These are phyloP conservation scores for Salmo trutta DNA, from an alignment of 2,797 vertebrate species.

Conservation along the genomic window DNA sequence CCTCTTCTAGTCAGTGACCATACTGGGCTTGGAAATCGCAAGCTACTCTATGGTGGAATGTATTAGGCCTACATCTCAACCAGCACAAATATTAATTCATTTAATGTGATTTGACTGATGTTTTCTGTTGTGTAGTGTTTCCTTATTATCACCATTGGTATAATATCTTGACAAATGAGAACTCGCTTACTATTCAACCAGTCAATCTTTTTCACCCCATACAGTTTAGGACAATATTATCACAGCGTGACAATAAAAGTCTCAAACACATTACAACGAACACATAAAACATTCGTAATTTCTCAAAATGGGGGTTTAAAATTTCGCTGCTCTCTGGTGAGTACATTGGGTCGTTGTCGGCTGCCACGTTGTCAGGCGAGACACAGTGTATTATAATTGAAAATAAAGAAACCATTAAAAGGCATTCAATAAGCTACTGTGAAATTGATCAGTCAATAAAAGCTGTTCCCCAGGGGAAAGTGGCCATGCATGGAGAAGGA, in stretches of 20 bases:
- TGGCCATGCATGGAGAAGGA: conserved; percentile 12
- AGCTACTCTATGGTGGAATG: not conserved
- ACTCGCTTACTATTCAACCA: not conserved
- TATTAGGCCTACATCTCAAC: not conserved
- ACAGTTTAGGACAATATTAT: conserved; percentile 59
- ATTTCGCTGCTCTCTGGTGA: conserved; percentile 64
- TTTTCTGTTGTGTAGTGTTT: conserved; percentile 11
- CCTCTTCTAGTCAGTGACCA: conserved; percentile 39
- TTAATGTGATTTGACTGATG: not conserved
- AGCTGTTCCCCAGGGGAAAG: conserved; percentile 41
- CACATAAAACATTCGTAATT: conserved; percentile 76
- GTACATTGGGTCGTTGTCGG: conserved; percentile 50
- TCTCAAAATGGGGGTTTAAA: conserved; percentile 70
- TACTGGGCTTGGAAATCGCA: conserved; percentile 16
- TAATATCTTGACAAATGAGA: not conserved
- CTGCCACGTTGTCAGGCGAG: conserved; percentile 36
- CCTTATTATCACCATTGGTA: not conserved
- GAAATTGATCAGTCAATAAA: conserved; percentile 80
- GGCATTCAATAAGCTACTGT: conserved; percentile 77
- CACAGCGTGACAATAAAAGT: conserved; percentile 66
- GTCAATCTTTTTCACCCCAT: conserved; percentile 11
- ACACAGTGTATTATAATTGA: conserved; percentile 70
- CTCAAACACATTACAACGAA: conserved; percentile 30
- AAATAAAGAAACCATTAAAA: conserved; percentile 81
- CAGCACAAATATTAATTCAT: conserved; percentile 35